Base-by-base conservation (phyloP, 1,140 invertebrate species). In the Nilaparvata lugens region DNA sequence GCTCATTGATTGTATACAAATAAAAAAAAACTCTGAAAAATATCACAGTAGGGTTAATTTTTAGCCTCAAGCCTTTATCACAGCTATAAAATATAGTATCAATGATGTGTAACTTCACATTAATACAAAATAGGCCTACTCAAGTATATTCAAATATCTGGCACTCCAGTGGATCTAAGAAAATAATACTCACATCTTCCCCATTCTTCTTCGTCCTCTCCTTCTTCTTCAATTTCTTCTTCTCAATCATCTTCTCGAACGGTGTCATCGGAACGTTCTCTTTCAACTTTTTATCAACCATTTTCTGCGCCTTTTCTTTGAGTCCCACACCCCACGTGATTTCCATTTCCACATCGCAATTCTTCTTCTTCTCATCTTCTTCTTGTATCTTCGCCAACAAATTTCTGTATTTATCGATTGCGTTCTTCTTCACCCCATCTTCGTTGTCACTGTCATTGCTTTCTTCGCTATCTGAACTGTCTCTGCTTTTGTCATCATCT, bases 341-440 rank as follows among this genome's bases (percentile, higher is more conserved):
- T 78, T 94, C 89, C 79, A 93, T 84, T 74, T 89, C 86, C 64
- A 88, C 80, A 45, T 87, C 83, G 61, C 82, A 82, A 61, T 83
- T 81, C 61, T 85, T 81, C 58, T 87, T 83, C 71, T 88, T 82
- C 66, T 86, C 76, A 69, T 91, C 85, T 67, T 86, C 79, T 43
- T 82, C 75, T 72, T 90, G 81, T 53, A 91, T 88, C 53, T 83
- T 81, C 65, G 84, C 76, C 40, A 93, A 70, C 14, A 92, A 71
- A 40, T 78, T 78, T 72, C 85, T 85, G 67, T 93, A 93, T 69
- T 88, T 91, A 55, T 83, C 77, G 55, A 91, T 84, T 7, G 79
- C 72, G 73, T 71, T 73, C 63, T 56, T 67, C 60, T 61, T 67
- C 58, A 14, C 38, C 23, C 65, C 56, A 16, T 61, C 23, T 21